Evolutionary conservation across 2,113 vertebrate species (phyloP), one percentile per base, ranked within the genome.

Genomic region (Elephantulus edwardii): DNA sequence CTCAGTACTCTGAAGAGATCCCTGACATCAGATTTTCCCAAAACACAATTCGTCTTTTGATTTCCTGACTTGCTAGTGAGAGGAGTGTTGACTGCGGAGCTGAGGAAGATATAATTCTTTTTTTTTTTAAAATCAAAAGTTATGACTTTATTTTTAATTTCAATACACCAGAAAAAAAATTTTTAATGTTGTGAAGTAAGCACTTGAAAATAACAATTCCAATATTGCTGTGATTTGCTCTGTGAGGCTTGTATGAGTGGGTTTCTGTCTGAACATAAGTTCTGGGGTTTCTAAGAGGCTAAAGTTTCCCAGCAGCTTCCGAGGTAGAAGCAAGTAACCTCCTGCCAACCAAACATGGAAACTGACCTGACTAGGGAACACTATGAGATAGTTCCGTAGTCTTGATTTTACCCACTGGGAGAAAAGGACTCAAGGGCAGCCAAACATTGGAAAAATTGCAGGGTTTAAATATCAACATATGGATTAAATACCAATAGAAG

Each of bases 101-200:
- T n/a, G n/a, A n/a, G n/a, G n/a, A n/a, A n/a, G n/a, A n/a, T n/a
- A n/a, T n/a, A n/a, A n/a, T n/a, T n/a, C n/a, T n/a, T n/a, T n/a
- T n/a, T n/a, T n/a, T n/a, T n/a, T 97, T 97, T 98, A 97, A 97
- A 97, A 97, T 97, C 96, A 97, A 97, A 98, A 97, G 95, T 97
- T 97, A 97, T 96, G 97, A 97, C 96, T 98, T 98, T 98, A 98
- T 98, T 98, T 97, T 96, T 97, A 97, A 97, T 97, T 97, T 97
- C 95, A 96, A 97, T 97, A 97, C 96, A 97, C 96, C 95, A 97
- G 97, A 96, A 89, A 95, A 98, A 97, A 97, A 96, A 92, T 96
- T 97, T 91, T 94, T 97, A 96, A 97, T 96, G 97, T 97, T 81
- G 93, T 97, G 97, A 98, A 97, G 97, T 97, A 97, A 97, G 96